Conservation (phyloP, 2,113 vertebrate genomes). For the Corynorhinus townsendii region DNA sequence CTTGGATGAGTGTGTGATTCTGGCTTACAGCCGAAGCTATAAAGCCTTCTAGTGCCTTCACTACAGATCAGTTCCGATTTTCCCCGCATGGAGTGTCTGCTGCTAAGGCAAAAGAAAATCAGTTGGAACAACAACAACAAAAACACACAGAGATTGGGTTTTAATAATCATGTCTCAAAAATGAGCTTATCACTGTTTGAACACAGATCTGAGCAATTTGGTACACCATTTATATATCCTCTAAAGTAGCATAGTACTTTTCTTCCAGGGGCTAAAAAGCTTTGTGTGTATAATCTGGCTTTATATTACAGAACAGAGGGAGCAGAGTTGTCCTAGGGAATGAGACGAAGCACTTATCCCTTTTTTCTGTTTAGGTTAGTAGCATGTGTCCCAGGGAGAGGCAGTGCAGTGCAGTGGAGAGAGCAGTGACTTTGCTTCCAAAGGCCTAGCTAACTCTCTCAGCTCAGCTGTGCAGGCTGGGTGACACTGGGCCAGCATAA, state of each 20-base stretch:
- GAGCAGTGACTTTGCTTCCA: background rate
- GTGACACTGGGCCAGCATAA: background rate
- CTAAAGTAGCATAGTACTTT: background rate
- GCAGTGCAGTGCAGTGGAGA: background rate
- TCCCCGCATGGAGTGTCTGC: background rate
- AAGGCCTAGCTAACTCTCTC: background rate
- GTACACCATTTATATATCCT: background rate
- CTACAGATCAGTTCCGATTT: background rate
- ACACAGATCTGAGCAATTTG: background rate
- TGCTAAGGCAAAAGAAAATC: conserved; percentile 16
- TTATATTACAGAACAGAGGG: background rate
- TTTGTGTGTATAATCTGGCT: background rate
- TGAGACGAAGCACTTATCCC: background rate
- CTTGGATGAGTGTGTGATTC: background rate
- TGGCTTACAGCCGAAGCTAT: background rate
- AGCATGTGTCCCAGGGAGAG: background rate
- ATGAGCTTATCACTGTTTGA: background rate
- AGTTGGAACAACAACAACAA: background rate
- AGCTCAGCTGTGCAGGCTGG: background rate
- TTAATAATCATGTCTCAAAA: background rate
- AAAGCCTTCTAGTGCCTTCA: background rate
- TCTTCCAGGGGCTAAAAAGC: background rate
- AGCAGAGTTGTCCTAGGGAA: background rate
- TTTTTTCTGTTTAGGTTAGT: background rate
- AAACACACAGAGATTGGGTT: background rate